Percentiles rank a stretch among this genome's conserved stretches.
Evolutionary conservation across 2,113 vertebrate species (phyloP).

Genomic region (Caracal caracal): DNA sequence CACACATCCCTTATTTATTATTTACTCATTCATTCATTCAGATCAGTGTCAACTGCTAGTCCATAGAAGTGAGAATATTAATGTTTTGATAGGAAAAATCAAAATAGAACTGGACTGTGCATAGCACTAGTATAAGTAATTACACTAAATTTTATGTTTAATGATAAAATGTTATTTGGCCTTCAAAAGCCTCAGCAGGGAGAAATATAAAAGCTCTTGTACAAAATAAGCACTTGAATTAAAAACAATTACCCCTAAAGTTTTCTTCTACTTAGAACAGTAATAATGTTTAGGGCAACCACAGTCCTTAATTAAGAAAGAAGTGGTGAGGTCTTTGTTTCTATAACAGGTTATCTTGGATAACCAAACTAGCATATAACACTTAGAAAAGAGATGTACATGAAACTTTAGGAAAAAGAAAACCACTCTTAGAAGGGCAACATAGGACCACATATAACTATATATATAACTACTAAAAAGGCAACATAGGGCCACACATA

Average conservation of each 20-base stretch:
- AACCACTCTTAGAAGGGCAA: not conserved
- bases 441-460: not conserved
- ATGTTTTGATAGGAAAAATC: not conserved
- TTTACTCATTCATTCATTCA: not conserved
- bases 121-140: not conserved
- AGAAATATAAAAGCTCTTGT: constrained; percentile 7
- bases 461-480: not conserved
- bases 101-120: not conserved
- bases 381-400: not conserved
- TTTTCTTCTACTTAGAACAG: not conserved
- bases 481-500: not conserved
- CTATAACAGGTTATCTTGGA: not conserved
- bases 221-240: constrained; percentile 29
- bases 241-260: not conserved
- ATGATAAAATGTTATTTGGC: not conserved
- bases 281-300: not conserved
- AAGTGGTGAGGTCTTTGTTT: not conserved
- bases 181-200: not conserved
- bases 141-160: not conserved
- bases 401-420: not conserved
- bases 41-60: not conserved
- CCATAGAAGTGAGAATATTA: not conserved
- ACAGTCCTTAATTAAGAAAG: not conserved
- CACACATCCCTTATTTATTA: not conserved
- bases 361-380: not conserved